These are phyloP conservation scores for Corvus moneduloides DNA, from an alignment of 2,113 vertebrate species.

Conservation along the genomic window DNA sequence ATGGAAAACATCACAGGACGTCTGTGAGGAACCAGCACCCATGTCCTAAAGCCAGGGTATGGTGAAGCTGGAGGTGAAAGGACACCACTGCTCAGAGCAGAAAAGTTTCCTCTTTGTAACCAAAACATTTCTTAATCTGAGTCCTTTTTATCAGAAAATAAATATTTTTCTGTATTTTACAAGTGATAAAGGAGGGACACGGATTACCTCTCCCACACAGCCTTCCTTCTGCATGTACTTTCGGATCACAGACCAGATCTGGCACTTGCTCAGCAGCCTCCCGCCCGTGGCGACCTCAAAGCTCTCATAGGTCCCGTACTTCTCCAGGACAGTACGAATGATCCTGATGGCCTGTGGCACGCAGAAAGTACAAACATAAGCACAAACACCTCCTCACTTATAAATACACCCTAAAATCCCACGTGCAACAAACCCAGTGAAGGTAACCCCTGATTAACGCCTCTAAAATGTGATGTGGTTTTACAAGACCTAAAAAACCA, in stretches of 20 bases:
- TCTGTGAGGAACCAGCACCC: neutral
- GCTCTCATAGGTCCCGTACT: constrained; percentile 89
- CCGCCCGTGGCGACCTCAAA: constrained; percentile 92
- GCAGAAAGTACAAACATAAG: neutral
- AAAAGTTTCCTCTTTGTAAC: neutral
- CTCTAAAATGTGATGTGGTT: fast-evolving
- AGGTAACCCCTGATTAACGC: fast-evolving
- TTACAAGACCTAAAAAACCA: neutral
- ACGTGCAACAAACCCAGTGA: fast-evolving
- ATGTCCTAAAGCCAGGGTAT: fast-evolving
- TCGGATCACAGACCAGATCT: constrained; percentile 90
- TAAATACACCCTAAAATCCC: neutral
- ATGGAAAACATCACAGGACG: neutral
- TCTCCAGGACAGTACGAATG: constrained; percentile 88
- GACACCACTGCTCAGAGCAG: neutral
- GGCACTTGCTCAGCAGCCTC: constrained; percentile 86
- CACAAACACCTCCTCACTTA: neutral
- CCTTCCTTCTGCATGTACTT: constrained; percentile 97
- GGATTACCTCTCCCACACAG: constrained; percentile 90
- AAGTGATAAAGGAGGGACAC: fast-evolving
- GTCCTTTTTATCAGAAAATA: neutral
- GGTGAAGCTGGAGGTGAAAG: neutral
- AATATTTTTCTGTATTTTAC: neutral
- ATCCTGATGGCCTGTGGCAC: constrained; percentile 84
- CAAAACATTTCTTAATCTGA: neutral